Evolutionary conservation across 2,797 vertebrate species (phyloP).

Genomic region (Siniperca obscura): DNA sequence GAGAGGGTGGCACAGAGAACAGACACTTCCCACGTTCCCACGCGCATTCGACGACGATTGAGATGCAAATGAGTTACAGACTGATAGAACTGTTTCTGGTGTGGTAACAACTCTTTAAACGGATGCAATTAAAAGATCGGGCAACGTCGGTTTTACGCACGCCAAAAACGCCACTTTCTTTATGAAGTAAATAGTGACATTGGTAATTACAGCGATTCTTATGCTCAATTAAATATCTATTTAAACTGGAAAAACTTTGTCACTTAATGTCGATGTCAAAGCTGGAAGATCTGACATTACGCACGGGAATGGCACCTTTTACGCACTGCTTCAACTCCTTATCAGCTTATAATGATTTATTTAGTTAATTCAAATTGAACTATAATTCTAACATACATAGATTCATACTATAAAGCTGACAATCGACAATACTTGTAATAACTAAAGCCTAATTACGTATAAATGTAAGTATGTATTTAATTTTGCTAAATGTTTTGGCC

Average conservation of each 20-base stretch:
- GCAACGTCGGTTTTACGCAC: slow-evolving; percentile 3
- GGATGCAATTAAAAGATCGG: too few relatives aligned
- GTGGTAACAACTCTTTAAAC: neutral
- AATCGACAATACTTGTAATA: neutral
- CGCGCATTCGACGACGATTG: neutral
- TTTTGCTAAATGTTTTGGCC: neutral
- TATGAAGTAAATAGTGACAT: neutral
- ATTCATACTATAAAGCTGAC: rapidly evolving
- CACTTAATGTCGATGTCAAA: neutral
- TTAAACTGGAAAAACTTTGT: rapidly evolving
- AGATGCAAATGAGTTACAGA: slow-evolving; percentile 16
- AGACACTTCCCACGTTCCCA: slow-evolving; percentile 37
- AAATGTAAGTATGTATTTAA: neutral
- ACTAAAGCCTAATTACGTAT: rapidly evolving
- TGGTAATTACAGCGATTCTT: rapidly evolving
- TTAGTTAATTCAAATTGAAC: too few relatives aligned
- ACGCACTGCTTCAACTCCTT: neutral
- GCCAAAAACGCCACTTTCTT: neutral
- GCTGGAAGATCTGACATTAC: neutral
- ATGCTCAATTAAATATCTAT: rapidly evolving
- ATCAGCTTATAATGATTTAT: neutral
- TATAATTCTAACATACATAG: neutral
- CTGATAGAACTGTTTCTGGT: rapidly evolving
- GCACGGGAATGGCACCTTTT: slow-evolving; percentile 12
- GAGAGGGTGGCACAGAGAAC: neutral